A percentile compares a stretch with the other conserved stretches of the same genome.
phyloP scores from a whole-genome alignment of 2,797 vertebrate species.

The Schizopygopsis malacanthus region DNA sequence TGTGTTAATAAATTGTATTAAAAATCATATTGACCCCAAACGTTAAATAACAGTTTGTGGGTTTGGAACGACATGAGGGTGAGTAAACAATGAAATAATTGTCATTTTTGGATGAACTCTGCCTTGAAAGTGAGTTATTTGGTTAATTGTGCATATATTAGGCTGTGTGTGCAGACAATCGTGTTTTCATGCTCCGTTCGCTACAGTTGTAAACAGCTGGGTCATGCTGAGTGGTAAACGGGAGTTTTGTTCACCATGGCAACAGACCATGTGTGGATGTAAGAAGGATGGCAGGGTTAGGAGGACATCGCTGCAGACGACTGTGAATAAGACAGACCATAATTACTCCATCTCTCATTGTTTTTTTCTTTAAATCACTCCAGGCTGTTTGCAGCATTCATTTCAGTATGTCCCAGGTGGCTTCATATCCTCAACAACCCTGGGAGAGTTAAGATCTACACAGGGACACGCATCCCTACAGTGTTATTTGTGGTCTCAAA shows the following conservation, averaged over 20 bases:
- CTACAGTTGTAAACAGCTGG: slow-evolving; percentile 57
- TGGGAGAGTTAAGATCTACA: slow-evolving; percentile 40
- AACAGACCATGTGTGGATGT: slow-evolving; percentile 49
- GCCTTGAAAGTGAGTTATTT: background rate
- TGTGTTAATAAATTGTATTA: background rate
- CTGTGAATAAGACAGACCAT: slow-evolving; percentile 56
- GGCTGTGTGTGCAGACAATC: slow-evolving; percentile 18
- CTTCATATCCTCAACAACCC: background rate
- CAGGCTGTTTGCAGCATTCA: slow-evolving; percentile 52
- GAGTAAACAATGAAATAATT: background rate
- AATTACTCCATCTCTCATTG: slow-evolving; percentile 60
- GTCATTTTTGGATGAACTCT: background rate
- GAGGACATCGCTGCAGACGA: slow-evolving; percentile 51
- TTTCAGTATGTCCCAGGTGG: slow-evolving; percentile 30
- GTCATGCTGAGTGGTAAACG: slow-evolving; percentile 49
- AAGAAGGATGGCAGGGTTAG: slow-evolving; percentile 57
- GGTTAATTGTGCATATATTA: slow-evolving; percentile 20
- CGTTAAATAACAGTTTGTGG: background rate
- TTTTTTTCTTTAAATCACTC: slow-evolving; percentile 50
- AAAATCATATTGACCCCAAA: background rate
- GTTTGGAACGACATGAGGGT: background rate
- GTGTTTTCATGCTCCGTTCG: slow-evolving; percentile 17
- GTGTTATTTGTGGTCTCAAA: slow-evolving; percentile 1
- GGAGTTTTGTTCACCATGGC: slow-evolving; percentile 54
- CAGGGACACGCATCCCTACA: background rate